Conservation (phyloP, 2,113 vertebrate species). For the Chiloscyllium plagiosum region DNA sequence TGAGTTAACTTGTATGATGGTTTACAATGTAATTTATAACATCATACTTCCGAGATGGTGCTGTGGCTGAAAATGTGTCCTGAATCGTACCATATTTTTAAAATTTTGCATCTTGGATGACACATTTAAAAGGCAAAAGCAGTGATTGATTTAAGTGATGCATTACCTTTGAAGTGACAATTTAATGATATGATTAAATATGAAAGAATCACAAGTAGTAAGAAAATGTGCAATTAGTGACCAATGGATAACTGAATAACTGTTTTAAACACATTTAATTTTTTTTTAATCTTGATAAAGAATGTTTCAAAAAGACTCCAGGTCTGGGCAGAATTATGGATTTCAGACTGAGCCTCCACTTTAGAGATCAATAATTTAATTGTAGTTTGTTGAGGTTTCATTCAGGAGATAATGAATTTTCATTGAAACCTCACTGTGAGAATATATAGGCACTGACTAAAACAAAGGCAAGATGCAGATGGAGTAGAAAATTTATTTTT, state of each 20-base stretch:
- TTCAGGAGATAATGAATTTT: too few species aligned
- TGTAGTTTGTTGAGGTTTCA: too few species aligned
- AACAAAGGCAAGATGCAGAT: too few species aligned
- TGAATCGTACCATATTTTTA: not conserved
- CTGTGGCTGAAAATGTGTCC: not conserved
- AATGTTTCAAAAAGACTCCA: too few species aligned
- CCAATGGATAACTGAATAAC: not conserved
- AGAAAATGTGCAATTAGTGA: not conserved
- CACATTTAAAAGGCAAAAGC: not conserved
- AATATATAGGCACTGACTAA: too few species aligned
- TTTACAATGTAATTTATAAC: not conserved
- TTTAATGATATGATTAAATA: not conserved
- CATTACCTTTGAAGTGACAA: not conserved
- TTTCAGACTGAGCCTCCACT: too few species aligned
- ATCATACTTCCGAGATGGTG: not conserved
- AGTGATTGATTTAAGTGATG: not conserved
- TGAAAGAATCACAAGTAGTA: not conserved
- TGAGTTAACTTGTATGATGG: not conserved
- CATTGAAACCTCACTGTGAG: too few species aligned
- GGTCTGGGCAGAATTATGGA: too few species aligned
- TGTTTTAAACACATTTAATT: too few species aligned
- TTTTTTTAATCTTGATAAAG: too few species aligned
- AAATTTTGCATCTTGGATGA: not conserved
- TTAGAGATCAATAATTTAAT: too few species aligned
- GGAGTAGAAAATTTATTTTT: too few species aligned